Conservation (phyloP, 2,113 vertebrate genomes). For the Plestiodon gilberti region DNA sequence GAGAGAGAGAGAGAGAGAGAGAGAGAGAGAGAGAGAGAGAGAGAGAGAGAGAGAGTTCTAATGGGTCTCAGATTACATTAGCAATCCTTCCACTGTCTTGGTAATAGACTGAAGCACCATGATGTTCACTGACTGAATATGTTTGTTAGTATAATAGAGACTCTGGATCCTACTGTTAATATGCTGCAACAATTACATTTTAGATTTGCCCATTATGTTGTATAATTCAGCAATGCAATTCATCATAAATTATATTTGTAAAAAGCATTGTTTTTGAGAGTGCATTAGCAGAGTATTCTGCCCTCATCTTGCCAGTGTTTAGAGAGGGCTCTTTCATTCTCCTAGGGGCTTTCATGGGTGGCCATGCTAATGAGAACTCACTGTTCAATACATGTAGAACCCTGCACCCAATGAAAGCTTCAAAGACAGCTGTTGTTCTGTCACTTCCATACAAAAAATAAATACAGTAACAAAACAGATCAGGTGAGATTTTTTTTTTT, state of each 20-base stretch:
- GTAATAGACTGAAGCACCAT: slow-evolving; percentile 59
- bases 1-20: no score
- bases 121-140: slow-evolving; percentile 65
- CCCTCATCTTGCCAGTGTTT: background rate
- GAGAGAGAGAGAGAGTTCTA: no score
- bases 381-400: background rate
- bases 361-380: background rate
- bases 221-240: slow-evolving; percentile 56
- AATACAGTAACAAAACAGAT: background rate
- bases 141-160: slow-evolving; percentile 62
- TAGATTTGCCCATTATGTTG: slow-evolving; percentile 63
- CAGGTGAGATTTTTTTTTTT: background rate
- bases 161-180: slow-evolving; percentile 52
- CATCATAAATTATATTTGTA: slow-evolving; percentile 47
- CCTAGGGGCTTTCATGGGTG: background rate
- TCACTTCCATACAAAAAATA: background rate
- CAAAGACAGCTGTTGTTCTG: background rate
- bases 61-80: slow-evolving; percentile 53
- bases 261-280: slow-evolving; percentile 48
- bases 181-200: slow-evolving; percentile 64
- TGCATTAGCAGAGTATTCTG: slow-evolving; percentile 12
- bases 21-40: no score
- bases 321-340: background rate
- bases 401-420: background rate
- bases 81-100: slow-evolving; percentile 38